Conservation (phyloP, 2,797 vertebrate genomes). For the Tamandua tetradactyla region DNA sequence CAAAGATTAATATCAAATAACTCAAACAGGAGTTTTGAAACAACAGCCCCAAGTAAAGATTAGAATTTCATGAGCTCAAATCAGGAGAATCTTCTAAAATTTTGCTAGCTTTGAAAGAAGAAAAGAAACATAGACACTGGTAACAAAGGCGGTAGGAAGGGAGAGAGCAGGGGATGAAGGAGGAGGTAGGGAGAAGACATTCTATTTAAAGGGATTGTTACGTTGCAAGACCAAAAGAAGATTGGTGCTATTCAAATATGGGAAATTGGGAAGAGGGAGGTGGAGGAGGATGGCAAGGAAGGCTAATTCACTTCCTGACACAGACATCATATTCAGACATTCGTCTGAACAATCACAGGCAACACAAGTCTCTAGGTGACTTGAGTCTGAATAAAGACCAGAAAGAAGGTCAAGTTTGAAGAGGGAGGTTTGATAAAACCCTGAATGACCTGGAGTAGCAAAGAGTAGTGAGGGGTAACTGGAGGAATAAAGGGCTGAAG, state of each 20-base stretch:
- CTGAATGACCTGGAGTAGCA: not conserved
- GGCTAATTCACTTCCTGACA: not conserved
- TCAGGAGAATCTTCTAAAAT: not conserved
- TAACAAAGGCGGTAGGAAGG: not conserved
- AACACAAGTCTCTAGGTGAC: not conserved
- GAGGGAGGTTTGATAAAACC: not conserved
- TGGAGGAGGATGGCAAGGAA: not conserved
- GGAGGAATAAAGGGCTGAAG: not conserved
- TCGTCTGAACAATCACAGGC: not conserved
- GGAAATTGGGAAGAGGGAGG: not conserved
- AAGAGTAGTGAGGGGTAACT: not conserved
- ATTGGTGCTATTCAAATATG: not conserved
- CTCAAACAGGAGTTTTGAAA: not conserved
- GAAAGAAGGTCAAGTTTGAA: not conserved
- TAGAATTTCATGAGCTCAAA: constrained; percentile 2
- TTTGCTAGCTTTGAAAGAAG: not conserved
- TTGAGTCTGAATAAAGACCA: not conserved
- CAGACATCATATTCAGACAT: not conserved
- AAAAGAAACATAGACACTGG: not conserved
- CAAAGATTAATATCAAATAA: not conserved
- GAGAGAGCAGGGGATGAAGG: too few relatives aligned
- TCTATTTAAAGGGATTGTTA: not conserved
- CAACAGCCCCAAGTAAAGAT: not conserved
- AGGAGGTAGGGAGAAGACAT: not conserved
- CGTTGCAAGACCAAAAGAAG: not conserved